Base-by-base conservation (phyloP, 2,888 invertebrate genomes). In the Pegoplata infirma region DNA sequence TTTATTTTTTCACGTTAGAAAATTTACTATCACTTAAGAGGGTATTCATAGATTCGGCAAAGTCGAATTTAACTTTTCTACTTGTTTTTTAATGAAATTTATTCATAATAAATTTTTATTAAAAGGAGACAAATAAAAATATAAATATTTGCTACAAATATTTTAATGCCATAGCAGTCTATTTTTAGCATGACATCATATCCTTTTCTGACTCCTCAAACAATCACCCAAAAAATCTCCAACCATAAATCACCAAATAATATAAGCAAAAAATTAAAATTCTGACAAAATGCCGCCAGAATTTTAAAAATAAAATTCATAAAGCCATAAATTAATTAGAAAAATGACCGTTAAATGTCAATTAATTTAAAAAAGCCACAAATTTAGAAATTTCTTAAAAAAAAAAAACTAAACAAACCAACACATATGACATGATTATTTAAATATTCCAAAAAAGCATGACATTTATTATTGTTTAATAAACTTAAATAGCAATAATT, bases 281-380 rank as follows among this genome's bases (percentile, higher is more conserved):
- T 46, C 16, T 10, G 3, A 1, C 17, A 55, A 56, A 47, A 56
- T 21, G 55, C 25, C 36, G 10, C 14, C 7, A 19, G 55, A 56
- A 64, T 72, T 59, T 63, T 17, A 64, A 63, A 46, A 36, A 12
- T 28, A 16, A 23, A 23, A 17, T 16, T 10, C 1, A 14, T 3
- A 61, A 61, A 19, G 10, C 10, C 8, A 61, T 71, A 61, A 61
- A 61, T 66, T 66, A 36, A 40, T 49, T 66, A 53, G n/a, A 17
- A 23, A 68, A 47, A 68, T 51, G 68, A 53, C 77, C 77, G 77
- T 77, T 77, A 77, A 73, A 47, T 77, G 73, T 64, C 73, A 77
- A 77, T 77, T 73, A 77, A 77, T 51, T 73, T 46, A 55, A 46
- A n/a, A 56, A 17, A 67, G 14, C 4, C 25, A 17, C 36, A 47